These are phyloP conservation scores for Nysson spinosus DNA, from an alignment of 2,888 invertebrate species.

Conservation along the genomic window DNA sequence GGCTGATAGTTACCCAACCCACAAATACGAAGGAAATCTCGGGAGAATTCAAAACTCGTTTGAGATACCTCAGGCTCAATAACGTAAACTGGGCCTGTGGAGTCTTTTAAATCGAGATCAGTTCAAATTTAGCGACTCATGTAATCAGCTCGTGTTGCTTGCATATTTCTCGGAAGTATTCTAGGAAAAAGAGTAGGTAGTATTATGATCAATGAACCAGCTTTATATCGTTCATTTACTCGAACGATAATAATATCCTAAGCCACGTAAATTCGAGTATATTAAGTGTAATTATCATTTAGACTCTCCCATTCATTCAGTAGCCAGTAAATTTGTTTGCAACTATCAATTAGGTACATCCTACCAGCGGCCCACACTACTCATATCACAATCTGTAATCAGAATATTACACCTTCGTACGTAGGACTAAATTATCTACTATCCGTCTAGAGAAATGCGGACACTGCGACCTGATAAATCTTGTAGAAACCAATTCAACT, in stretches of 20 bases:
- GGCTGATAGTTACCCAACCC: conserved; percentile 65
- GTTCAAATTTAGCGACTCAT: conserved; percentile 5
- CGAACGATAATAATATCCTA: no score
- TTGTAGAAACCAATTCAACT: conserved; percentile 36
- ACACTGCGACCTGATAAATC: conserved; percentile 44
- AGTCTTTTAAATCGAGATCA: conserved; percentile 40
- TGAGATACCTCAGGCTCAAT: conserved; percentile 47
- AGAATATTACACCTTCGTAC: conserved; percentile 48
- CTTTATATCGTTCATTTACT: no score
- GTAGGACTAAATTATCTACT: conserved; percentile 50
- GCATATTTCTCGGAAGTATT: no score
- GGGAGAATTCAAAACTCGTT: conserved; percentile 63
- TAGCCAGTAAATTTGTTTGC: conserved; percentile 49
- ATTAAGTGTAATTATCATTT: conserved; percentile 9
- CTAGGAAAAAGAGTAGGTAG: no score
- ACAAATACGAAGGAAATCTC: conserved; percentile 56
- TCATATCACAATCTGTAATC: conserved; percentile 48
- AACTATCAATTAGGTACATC: conserved; percentile 51
- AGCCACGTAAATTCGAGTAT: no score
- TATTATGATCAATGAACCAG: no score
- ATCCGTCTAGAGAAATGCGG: conserved; percentile 43
- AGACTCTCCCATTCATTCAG: conserved; percentile 29
- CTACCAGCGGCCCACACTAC: conserved; percentile 41
- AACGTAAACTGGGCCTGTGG: conserved; percentile 43
- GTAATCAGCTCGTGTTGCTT: no score